These are phyloP conservation scores for Drosophila parvula DNA, from an alignment of 1,140 invertebrate species.

Conservation along the genomic window DNA sequence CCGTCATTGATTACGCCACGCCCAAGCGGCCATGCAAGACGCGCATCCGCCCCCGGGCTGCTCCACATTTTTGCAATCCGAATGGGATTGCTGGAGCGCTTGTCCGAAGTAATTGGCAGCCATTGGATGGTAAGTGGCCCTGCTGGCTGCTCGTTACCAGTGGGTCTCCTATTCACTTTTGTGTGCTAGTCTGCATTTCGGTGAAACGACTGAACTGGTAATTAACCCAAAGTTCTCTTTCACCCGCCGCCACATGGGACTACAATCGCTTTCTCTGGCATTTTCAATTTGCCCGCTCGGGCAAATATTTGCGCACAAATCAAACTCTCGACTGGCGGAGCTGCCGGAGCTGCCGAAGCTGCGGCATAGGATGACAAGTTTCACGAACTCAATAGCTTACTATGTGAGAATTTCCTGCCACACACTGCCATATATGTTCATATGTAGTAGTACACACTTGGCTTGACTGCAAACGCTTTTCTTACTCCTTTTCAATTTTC, in stretches of 20 bases:
- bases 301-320: slow-evolving; percentile 54
- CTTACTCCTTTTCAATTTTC: slow-evolving; percentile 67
- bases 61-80: slow-evolving; percentile 28
- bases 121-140: slow-evolving; percentile 30
- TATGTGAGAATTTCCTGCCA: slow-evolving; percentile 4
- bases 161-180: slow-evolving; percentile 20
- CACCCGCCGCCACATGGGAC: slow-evolving; percentile 17
- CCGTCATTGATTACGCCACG: slow-evolving; percentile 30
- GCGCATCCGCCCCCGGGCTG: slow-evolving; percentile 3
- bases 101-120: slow-evolving; percentile 41
- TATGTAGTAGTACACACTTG: neutral
- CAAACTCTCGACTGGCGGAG: slow-evolving; percentile 22
- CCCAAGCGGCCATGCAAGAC: slow-evolving; percentile 9
- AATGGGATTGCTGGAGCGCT: slow-evolving; percentile 1
- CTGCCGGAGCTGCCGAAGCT: neutral
- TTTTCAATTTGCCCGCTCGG: slow-evolving; percentile 38
- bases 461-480: slow-evolving; percentile 11
- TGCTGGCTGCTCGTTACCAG: slow-evolving; percentile 13
- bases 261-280: slow-evolving; percentile 34
- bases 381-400: slow-evolving; percentile 21
- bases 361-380: slow-evolving; percentile 18
- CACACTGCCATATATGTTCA: neutral
- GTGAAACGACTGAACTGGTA: slow-evolving; percentile 24
- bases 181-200: neutral
- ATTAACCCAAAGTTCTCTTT: slow-evolving; percentile 36